Base-by-base conservation (phyloP, 2,888 invertebrate species). In the Chymomyza caudatula region DNA sequence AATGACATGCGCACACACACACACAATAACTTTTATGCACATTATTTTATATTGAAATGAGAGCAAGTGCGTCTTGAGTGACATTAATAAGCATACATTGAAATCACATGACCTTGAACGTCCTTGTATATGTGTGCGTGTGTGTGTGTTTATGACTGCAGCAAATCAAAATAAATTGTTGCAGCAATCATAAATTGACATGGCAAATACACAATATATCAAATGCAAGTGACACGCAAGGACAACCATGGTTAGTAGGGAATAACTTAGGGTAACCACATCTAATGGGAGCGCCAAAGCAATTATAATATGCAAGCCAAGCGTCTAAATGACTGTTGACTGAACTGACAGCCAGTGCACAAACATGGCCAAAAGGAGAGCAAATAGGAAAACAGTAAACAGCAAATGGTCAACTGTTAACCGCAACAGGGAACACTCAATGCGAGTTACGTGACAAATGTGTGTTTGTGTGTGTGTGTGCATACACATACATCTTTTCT, bases 381-480 rank as follows among this genome's bases (percentile, higher is more conserved):
- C 70, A 78, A 65, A 66, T 63, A 66, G 44, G 49, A 43, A 58
- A n/a, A 17, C n/a, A 37, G 37, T 11, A 37, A 37, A 49, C 49
- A 58, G 11, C 29, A 37, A 37, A 23, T 42, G 56, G 53, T 69
- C 19, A 42, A 59, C 17, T 51, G 20, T 4, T 43, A 15, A 37
- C 29, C 43, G 51, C 20, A 17, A 4, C 11, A 58, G 60, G 42
- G 25, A 65, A 62, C 60, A 69, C 67, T 69, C 67, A 59, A 64
- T 73, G 71, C 55, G 63, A 62, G 56, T 77, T 65, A 62, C 76
- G 81, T 76, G 69, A 71, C 71, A 75, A 43, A n/a, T n/a, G 66
- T 60, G 19, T 61, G 69, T 23, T 4, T 23, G 23, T 5, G 23
- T 23, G 23, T 23, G 5, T 4, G 25, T 25, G 29, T 37, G 11